Conservation (phyloP, 2,113 vertebrate genomes). For the Poeciliopsis turrubarensis region DNA sequence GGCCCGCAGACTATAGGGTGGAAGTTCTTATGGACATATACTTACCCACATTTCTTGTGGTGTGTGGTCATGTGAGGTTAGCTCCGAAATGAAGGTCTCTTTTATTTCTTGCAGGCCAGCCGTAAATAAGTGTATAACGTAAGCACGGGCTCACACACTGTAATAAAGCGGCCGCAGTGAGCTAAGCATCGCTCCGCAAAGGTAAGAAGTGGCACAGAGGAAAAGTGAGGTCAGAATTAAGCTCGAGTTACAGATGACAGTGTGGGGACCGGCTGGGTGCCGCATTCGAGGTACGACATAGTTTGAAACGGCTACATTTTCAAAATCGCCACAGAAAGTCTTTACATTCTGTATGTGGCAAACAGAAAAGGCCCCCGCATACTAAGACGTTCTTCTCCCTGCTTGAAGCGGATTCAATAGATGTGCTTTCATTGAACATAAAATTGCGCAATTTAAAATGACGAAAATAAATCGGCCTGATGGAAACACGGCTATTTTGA, state of each 20-base stretch:
- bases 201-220: slow-evolving; percentile 38
- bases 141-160: slow-evolving; percentile 27
- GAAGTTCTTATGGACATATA: slow-evolving; percentile 62
- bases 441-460: no score
- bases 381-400: no score
- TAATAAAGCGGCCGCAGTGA: slow-evolving; percentile 25
- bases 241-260: not conserved
- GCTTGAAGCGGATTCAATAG: no score
- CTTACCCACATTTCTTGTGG: slow-evolving; percentile 72
- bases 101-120: slow-evolving; percentile 42
- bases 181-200: not conserved
- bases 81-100: slow-evolving; percentile 46
- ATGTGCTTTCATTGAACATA: no score
- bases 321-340: no score
- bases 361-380: not conserved
- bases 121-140: slow-evolving; percentile 58
- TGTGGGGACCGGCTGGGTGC: not conserved
- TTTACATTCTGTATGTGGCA: not conserved
- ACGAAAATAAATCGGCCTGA: no score
- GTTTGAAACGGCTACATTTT: not conserved
- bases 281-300: not conserved
- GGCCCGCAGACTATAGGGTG: slow-evolving; percentile 49
- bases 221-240: slow-evolving; percentile 1
- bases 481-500: no score
- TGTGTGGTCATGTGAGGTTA: slow-evolving; percentile 61